These are phyloP conservation scores for Aegotheles bennettii DNA, from an alignment of 2,113 vertebrate genomes.

Conservation along the genomic window DNA sequence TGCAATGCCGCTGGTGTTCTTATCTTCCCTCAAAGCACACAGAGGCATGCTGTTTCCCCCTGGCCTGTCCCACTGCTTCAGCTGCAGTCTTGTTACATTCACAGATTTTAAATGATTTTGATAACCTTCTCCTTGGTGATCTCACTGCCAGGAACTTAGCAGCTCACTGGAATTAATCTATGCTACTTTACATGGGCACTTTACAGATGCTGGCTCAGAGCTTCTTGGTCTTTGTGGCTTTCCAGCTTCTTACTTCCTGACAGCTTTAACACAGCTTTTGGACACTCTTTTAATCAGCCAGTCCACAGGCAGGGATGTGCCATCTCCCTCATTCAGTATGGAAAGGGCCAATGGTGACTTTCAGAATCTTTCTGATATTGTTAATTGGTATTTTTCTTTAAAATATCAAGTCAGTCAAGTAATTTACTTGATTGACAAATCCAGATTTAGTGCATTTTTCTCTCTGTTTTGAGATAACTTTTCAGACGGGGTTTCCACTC, in stretches of 20 bases:
- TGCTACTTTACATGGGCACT: background rate
- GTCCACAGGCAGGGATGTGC: background rate
- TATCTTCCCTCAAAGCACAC: background rate
- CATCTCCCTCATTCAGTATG: background rate
- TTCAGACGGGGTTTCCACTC: background rate
- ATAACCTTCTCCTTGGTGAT: conserved; percentile 28
- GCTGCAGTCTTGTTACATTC: background rate
- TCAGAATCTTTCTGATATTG: background rate
- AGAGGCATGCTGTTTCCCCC: background rate
- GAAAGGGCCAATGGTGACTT: accelerated
- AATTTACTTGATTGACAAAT: background rate
- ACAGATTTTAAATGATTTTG: background rate
- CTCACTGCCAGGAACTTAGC: background rate
- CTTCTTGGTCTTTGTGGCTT: background rate
- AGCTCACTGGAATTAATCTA: conserved; percentile 10
- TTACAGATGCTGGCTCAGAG: background rate
- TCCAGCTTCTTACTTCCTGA: background rate
- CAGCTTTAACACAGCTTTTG: background rate
- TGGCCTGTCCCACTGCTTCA: background rate
- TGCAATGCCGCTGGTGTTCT: background rate
- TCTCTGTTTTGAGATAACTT: background rate
- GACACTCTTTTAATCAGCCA: background rate
- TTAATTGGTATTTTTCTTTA: background rate
- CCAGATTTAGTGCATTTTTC: background rate
- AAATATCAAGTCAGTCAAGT: background rate